Conservation (phyloP, 2,888 invertebrate genomes). For the Ormyrus nitidulus region DNA sequence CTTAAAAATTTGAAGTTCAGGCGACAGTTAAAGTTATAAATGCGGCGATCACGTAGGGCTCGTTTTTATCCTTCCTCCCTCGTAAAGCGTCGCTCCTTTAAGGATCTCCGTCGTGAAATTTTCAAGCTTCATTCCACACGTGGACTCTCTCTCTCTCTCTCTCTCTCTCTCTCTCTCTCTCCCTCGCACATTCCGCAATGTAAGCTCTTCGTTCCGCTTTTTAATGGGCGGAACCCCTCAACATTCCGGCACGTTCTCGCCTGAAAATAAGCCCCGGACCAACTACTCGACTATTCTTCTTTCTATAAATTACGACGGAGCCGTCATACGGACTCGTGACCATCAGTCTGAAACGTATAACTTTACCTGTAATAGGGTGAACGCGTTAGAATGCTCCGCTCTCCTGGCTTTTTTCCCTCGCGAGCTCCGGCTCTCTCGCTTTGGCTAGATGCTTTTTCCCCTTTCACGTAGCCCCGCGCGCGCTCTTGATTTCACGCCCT, state of each 20-base stretch:
- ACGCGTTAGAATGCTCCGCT: conserved; percentile 27
- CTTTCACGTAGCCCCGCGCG: not conserved
- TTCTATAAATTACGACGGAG: conserved; percentile 48
- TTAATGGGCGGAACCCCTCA: not conserved
- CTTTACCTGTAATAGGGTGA: conserved; percentile 39
- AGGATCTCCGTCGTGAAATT: conserved; percentile 31
- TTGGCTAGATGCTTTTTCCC: no score
- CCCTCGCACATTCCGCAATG: conserved; percentile 33
- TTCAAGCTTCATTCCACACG: conserved; percentile 38
- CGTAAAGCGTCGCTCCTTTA: conserved; percentile 43
- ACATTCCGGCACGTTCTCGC: conserved; percentile 42
- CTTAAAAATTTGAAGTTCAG: conserved; percentile 49
- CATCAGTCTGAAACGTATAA: conserved; percentile 43
- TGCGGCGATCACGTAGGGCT: conserved; percentile 48
- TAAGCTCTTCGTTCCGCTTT: conserved; percentile 27
- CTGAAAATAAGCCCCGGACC: conserved; percentile 44
- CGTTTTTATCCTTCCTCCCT: conserved; percentile 44
- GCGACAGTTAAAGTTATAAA: conserved; percentile 53
- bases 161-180: no score
- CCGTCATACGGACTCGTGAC: conserved; percentile 17
- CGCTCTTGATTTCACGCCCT: conserved; percentile 22
- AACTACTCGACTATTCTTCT: not conserved
- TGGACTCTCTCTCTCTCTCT: not conserved
- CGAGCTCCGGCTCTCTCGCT: no score
- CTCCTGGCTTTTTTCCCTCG: not conserved